Conservation (phyloP, 2,888 invertebrate species). For the Tricholauxania praeusta region DNA sequence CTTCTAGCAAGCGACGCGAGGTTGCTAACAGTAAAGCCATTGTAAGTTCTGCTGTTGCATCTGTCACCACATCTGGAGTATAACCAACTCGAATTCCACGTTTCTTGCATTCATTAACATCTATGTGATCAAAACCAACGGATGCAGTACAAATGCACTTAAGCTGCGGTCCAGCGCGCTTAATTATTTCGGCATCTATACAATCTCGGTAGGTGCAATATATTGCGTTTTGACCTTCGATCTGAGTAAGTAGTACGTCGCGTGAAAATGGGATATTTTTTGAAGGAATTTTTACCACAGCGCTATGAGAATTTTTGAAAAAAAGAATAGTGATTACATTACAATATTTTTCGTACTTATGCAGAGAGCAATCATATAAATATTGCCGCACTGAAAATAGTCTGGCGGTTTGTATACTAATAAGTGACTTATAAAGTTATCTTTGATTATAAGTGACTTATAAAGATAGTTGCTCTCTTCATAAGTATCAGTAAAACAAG, state of each 20-base stretch:
- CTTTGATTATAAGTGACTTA: too few species aligned
- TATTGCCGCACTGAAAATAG: too few species aligned
- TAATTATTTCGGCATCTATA: slow-evolving; percentile 75
- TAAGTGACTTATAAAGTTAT: too few species aligned
- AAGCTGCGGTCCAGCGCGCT: slow-evolving; percentile 79
- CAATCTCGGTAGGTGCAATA: slow-evolving; percentile 88
- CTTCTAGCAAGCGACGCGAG: slow-evolving; percentile 83
- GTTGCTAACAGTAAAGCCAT: slow-evolving; percentile 86
- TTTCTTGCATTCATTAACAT: slow-evolving; percentile 76
- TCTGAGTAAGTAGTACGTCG: slow-evolving; percentile 76
- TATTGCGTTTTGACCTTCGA: slow-evolving; percentile 81
- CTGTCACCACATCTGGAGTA: slow-evolving; percentile 89
- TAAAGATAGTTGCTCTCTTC: too few species aligned
- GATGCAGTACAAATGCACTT: slow-evolving; percentile 92
- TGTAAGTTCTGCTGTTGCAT: slow-evolving; percentile 92
- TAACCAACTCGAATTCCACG: slow-evolving; percentile 85
- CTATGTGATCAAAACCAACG: slow-evolving; percentile 84
- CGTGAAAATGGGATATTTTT: slow-evolving; percentile 72
- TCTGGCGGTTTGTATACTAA: too few species aligned
- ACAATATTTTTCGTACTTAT: background rate
- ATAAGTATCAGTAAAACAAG: too few species aligned
- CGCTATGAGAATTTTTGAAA: background rate
- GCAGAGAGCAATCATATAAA: too few species aligned
- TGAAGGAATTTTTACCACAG: background rate
- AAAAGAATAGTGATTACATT: background rate